A percentile compares a stretch with the other conserved stretches of the same genome.
phyloP scores from a whole-genome alignment of 1,140 invertebrate species.

The Drosophila pectinifera region DNA sequence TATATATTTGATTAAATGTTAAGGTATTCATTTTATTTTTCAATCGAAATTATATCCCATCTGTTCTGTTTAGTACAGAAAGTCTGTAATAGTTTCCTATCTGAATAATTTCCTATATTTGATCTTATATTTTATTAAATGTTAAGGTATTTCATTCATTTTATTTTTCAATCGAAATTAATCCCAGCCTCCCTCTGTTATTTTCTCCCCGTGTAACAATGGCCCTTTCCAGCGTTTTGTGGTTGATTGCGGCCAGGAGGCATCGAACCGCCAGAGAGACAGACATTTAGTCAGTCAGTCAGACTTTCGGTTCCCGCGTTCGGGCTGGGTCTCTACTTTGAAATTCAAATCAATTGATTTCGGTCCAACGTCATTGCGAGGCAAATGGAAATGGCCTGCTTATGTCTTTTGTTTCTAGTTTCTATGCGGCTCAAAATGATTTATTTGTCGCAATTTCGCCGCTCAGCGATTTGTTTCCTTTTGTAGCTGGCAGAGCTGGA shows the following conservation, averaged over 20 bases:
- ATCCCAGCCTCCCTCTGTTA: too few species aligned
- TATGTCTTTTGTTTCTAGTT: conserved; percentile 79
- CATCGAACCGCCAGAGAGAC: conserved; percentile 14
- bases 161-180: neutral
- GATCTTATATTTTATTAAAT: too few species aligned
- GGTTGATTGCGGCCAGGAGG: conserved; percentile 57
- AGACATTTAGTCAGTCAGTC: conserved; percentile 8
- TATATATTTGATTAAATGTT: too few species aligned
- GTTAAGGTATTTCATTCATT: too few species aligned
- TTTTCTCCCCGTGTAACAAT: conserved; percentile 17
- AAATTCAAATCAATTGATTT: conserved; percentile 84
- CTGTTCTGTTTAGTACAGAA: too few species aligned
- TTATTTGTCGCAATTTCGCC: conserved; percentile 81
- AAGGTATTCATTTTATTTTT: neutral
- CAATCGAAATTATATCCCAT: neutral
- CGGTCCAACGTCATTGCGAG: conserved; percentile 76
- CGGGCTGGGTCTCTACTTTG: conserved; percentile 49
- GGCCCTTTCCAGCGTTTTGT: conserved; percentile 31
- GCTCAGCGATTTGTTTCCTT: conserved; percentile 76
- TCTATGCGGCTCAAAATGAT: conserved; percentile 77
- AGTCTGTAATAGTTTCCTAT: too few species aligned
- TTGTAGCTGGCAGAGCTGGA: conserved; percentile 10
- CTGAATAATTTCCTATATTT: too few species aligned
- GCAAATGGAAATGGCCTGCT: conserved; percentile 81
- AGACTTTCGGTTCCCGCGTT: conserved; percentile 1